Evolutionary conservation across 2,113 vertebrate species (phyloP).

Genomic region (Indicator maculatus): DNA sequence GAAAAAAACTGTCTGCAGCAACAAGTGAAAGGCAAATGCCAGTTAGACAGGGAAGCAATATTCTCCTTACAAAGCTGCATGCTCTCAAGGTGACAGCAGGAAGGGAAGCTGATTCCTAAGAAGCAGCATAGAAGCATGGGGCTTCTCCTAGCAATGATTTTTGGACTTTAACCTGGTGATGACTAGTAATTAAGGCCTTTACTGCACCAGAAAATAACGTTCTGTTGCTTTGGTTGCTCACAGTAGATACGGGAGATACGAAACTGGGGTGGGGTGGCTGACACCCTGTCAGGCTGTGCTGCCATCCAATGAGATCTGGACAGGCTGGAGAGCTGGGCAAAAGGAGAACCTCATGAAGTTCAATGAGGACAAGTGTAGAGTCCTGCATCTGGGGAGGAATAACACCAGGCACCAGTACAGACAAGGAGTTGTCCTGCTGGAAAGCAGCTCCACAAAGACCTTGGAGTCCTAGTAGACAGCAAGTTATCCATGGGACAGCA

Average conservation of each 20-base stretch:
- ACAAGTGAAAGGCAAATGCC: not conserved
- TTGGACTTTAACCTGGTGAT: not conserved
- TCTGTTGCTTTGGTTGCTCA: not conserved
- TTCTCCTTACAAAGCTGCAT: not conserved
- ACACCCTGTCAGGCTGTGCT: no score
- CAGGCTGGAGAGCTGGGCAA: no score
- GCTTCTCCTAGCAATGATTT: not conserved
- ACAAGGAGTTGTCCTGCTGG: no score
- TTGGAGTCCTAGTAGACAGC: no score
- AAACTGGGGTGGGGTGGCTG: no score
- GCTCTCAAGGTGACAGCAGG: not conserved
- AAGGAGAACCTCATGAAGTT: no score
- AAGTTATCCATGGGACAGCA: no score
- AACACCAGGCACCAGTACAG: no score
- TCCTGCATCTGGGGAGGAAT: no score
- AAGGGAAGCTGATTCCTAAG: not conserved
- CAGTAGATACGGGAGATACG: not conserved
- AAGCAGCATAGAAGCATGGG: not conserved
- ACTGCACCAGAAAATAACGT: not conserved
- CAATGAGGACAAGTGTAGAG: no score
- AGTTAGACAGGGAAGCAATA: not conserved
- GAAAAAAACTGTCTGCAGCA: not conserved
- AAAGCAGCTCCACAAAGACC: no score
- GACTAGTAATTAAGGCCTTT: not conserved
- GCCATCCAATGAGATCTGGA: no score